These are phyloP conservation scores for Diarsia brunnea DNA, from an alignment of 2,888 invertebrate species.

Conservation along the genomic window DNA sequence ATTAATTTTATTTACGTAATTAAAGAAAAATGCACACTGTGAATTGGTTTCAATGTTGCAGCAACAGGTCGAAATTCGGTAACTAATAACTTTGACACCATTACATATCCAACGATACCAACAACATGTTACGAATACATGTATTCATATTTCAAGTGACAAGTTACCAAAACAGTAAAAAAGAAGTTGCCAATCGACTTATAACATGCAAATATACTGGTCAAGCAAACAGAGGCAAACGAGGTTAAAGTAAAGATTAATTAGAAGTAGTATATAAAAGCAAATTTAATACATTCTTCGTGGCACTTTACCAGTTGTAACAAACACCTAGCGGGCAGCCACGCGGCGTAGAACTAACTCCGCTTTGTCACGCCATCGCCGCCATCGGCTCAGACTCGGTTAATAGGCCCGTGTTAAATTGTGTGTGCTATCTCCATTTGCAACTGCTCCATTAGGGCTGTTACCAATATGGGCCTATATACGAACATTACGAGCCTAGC, in stretches of 20 bases:
- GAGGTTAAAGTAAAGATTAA: conserved; percentile 62
- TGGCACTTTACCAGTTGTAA: conserved; percentile 79
- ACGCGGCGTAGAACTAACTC: conserved; percentile 77
- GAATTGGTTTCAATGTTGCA: conserved; percentile 61
- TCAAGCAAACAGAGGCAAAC: conserved; percentile 63
- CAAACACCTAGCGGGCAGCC: conserved; percentile 79
- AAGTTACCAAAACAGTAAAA: conserved; percentile 2
- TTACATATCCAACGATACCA: not conserved
- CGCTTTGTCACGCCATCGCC: conserved; percentile 83
- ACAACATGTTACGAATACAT: conserved; percentile 6
- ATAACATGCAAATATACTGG: conserved; percentile 46
- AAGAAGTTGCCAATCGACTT: conserved; percentile 34
- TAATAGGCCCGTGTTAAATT: conserved; percentile 82
- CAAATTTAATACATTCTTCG: conserved; percentile 75
- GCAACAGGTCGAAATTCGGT: conserved; percentile 1
- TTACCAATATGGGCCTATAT: conserved; percentile 66
- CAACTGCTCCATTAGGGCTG: conserved; percentile 72
- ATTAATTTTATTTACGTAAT: conserved; percentile 68
- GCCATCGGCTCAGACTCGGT: conserved; percentile 75
- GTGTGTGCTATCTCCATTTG: conserved; percentile 85
- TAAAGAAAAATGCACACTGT: conserved; percentile 69
- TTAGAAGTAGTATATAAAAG: conserved; percentile 67
- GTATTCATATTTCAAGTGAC: conserved; percentile 27
- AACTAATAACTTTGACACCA: conserved; percentile 12
- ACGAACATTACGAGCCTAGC: conserved; percentile 40